Conservation (phyloP, 2,888 invertebrate species). For the Cheilosia impressa region DNA sequence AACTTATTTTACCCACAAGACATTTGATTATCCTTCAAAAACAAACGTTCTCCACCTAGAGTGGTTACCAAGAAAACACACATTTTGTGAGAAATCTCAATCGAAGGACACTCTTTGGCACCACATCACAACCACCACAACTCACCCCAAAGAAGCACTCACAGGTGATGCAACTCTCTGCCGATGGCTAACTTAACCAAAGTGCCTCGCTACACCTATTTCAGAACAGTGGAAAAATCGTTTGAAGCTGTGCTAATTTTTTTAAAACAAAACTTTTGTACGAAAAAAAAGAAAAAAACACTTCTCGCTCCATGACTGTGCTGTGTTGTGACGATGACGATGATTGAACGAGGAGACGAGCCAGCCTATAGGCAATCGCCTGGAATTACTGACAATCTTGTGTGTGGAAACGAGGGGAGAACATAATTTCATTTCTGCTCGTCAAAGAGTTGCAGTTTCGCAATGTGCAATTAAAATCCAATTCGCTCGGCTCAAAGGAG, state of each 20-base stretch:
- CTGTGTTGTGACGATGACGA: background rate
- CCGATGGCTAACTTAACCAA: background rate
- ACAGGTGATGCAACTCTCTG: constrained; percentile 12
- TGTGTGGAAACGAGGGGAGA: constrained; percentile 5
- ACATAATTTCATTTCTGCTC: constrained; percentile 24
- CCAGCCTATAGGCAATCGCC: constrained; percentile 12
- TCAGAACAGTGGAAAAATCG: background rate
- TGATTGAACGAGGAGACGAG: background rate
- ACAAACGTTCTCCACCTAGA: too few relatives aligned
- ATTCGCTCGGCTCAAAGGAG: constrained; percentile 34
- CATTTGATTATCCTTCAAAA: too few relatives aligned
- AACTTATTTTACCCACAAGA: too few relatives aligned
- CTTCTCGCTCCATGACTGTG: background rate
- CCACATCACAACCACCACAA: background rate
- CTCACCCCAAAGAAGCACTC: background rate
- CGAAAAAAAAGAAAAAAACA: background rate
- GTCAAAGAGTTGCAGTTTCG: constrained; percentile 36
- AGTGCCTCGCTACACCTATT: too few relatives aligned
- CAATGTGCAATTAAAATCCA: constrained; percentile 47
- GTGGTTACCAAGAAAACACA: background rate
- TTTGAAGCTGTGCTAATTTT: background rate
- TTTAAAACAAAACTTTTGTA: background rate
- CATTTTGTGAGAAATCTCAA: background rate
- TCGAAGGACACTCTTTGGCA: background rate
- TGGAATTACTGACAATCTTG: constrained; percentile 14